Conservation (phyloP, 2,888 invertebrate species). For the Drosophila mettleri region DNA sequence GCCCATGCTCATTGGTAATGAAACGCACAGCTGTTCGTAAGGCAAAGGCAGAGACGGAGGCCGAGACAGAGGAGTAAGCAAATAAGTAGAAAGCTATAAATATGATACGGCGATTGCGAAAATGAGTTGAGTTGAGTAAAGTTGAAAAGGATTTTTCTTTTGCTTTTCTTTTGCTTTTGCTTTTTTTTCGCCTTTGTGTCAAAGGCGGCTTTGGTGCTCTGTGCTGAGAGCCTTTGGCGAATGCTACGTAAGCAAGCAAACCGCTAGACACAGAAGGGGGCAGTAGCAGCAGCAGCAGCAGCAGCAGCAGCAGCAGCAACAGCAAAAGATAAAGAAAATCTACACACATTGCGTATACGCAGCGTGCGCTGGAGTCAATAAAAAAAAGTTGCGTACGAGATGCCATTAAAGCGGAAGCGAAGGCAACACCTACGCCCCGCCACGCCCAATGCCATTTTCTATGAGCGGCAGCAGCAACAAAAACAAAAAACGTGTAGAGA, state of each 20-base stretch:
- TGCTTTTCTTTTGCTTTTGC: background rate
- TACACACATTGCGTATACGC: slow-evolving; percentile 72
- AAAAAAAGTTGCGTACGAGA: slow-evolving; percentile 57
- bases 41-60: no score
- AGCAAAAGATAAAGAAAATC: slow-evolving; percentile 10
- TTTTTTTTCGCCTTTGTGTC: slow-evolving; percentile 13
- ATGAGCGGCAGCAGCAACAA: slow-evolving; percentile 9
- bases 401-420: slow-evolving; percentile 70
- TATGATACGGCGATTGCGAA: slow-evolving; percentile 46
- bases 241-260: slow-evolving; percentile 63
- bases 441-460: slow-evolving; percentile 49
- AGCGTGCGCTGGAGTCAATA: slow-evolving; percentile 50
- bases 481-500: background rate
- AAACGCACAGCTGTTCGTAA: slow-evolving; percentile 58
- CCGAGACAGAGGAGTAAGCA: slow-evolving; percentile 16
- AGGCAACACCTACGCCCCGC: slow-evolving; percentile 52
- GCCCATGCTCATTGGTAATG: slow-evolving; percentile 45
- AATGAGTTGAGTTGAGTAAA: slow-evolving; percentile 63
- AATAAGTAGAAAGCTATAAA: slow-evolving; percentile 69
- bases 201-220: slow-evolving; percentile 36
- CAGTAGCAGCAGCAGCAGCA: background rate
- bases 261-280: slow-evolving; percentile 25
- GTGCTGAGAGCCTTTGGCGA: slow-evolving; percentile 40
- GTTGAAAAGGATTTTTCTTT: slow-evolving; percentile 46
- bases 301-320: background rate